A percentile compares a stretch with the other conserved stretches of the same genome.
Conservation (phyloP, 2,888 invertebrate genomes). For the Caenorhabditis plicata region DNA sequence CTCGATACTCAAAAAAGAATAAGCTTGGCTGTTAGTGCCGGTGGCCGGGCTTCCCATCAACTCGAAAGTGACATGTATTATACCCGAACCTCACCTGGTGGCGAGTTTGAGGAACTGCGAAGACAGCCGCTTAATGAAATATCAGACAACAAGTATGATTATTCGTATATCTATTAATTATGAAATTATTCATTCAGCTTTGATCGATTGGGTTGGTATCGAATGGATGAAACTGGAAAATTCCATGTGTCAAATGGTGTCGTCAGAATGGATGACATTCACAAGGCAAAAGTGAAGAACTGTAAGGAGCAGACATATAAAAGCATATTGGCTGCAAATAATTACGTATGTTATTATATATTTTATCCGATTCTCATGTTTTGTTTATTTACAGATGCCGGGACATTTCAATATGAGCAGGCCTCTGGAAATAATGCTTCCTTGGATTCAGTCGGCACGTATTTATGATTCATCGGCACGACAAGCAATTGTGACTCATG, state of each 20-base stretch:
- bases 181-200: constrained; percentile 52
- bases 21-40: constrained; percentile 55
- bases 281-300: constrained; percentile 58
- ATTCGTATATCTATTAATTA: background rate
- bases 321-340: constrained; percentile 56
- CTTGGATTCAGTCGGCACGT: constrained; percentile 60
- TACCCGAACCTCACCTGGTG: constrained; percentile 48
- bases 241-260: constrained; percentile 59
- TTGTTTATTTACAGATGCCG: constrained; percentile 33
- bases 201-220: constrained; percentile 64
- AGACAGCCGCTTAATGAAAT: constrained; percentile 59
- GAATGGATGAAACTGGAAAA: constrained; percentile 44
- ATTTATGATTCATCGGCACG: constrained; percentile 53
- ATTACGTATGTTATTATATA: constrained; percentile 55
- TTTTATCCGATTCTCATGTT: background rate
- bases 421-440: constrained; percentile 45
- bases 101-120: constrained; percentile 54
- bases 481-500: constrained; percentile 56
- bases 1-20: constrained; percentile 45
- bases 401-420: constrained; percentile 49
- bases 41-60: constrained; percentile 55
- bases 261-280: constrained; percentile 59
- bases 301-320: constrained; percentile 61
- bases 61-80: constrained; percentile 63
- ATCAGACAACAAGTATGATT: constrained; percentile 57